Evolutionary conservation across 2,113 vertebrate species (phyloP).

Genomic region (Sorex fumeus): DNA sequence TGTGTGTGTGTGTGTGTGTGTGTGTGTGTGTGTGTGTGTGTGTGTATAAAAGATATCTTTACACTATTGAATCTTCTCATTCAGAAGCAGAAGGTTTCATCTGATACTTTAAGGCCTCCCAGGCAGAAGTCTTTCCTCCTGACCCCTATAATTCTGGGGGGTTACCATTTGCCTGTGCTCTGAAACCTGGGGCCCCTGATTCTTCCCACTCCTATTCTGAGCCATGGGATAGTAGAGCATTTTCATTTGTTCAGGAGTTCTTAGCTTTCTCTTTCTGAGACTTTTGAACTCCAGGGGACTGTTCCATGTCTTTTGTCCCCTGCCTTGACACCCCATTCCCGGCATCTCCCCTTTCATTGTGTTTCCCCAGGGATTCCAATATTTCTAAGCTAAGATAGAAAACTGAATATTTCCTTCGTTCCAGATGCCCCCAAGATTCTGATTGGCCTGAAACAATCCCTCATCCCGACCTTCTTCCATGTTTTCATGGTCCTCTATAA

Average conservation of each 20-base stretch:
- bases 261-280: constrained; percentile 56
- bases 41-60: background rate
- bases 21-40: no score
- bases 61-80: constrained; percentile 37
- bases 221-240: constrained; percentile 37
- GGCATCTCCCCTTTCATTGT: constrained; percentile 38
- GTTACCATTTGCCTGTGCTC: background rate
- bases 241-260: constrained; percentile 63
- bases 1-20: no score
- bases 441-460: constrained; percentile 39
- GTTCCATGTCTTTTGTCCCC: background rate
- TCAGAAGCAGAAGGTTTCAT: constrained; percentile 13
- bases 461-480: constrained; percentile 36
- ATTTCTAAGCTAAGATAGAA: constrained; percentile 27
- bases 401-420: constrained; percentile 42
- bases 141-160: background rate
- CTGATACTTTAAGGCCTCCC: background rate
- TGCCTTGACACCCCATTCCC: constrained; percentile 16
- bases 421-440: constrained; percentile 20
- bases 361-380: background rate
- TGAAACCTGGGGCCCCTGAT: constrained; percentile 19
- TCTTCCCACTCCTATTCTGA: background rate
- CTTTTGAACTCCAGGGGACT: background rate
- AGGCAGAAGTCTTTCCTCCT: background rate
- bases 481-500: constrained; percentile 13